Conservation (phyloP, 2,888 invertebrate genomes). For the Agonopterix heracliana region DNA sequence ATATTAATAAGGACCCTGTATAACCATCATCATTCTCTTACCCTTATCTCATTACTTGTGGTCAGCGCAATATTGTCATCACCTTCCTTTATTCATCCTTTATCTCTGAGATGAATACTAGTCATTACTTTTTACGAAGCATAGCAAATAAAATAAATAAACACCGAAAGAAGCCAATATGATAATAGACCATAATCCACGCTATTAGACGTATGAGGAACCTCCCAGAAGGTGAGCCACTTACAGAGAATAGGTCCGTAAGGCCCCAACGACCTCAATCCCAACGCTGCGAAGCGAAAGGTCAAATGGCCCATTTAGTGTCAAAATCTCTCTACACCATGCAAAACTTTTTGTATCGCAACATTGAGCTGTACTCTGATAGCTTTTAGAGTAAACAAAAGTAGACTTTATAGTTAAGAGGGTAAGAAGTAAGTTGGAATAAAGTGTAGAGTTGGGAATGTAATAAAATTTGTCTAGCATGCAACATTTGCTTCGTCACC, state of each 20-base stretch:
- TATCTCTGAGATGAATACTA: too few species aligned
- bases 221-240: too few species aligned
- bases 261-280: conserved; percentile 9
- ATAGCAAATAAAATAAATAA: too few species aligned
- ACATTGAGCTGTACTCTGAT: conserved; percentile 25
- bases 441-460: conserved; percentile 14
- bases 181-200: too few species aligned
- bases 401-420: conserved; percentile 3
- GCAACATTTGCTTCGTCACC: conserved; percentile 46
- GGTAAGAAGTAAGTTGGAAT: conserved; percentile 18
- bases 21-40: too few species aligned
- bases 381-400: conserved; percentile 1
- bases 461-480: conserved; percentile 48
- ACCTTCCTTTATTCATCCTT: too few species aligned
- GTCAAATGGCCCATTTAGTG: conserved; percentile 35
- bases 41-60: too few species aligned
- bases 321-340: conserved; percentile 33
- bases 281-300: conserved; percentile 18
- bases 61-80: too few species aligned
- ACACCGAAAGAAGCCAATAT: too few species aligned
- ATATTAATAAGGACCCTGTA: too few species aligned
- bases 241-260: not conserved
- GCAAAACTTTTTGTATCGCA: conserved; percentile 23
- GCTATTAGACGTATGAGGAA: too few species aligned
- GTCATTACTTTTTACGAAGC: too few species aligned